These are phyloP conservation scores for Panopea generosa DNA, from an alignment of 2,888 invertebrate species.

Conservation along the genomic window DNA sequence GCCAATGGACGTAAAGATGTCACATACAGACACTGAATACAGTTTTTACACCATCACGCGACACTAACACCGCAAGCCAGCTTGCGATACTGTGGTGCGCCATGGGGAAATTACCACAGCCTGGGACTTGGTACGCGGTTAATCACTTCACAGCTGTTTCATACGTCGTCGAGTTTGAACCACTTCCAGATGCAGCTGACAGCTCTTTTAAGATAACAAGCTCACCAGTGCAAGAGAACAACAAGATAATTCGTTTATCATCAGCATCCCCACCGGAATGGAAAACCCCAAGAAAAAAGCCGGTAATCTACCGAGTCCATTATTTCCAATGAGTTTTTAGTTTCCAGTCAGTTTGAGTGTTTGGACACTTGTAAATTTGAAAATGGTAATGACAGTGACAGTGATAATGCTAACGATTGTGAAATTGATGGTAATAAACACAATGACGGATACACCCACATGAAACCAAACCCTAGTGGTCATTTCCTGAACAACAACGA, in stretches of 20 bases:
- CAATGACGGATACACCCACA: too few species aligned
- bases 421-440: too few species aligned
- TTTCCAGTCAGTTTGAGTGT: too few species aligned
- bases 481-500: background rate
- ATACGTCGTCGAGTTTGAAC: background rate
- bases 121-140: conserved; percentile 7
- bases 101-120: background rate
- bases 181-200: too few species aligned
- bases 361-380: too few species aligned
- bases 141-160: background rate
- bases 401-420: too few species aligned
- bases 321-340: too few species aligned
- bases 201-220: background rate
- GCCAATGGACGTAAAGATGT: conserved; percentile 5
- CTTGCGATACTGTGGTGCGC: conserved; percentile 5
- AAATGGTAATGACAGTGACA: too few species aligned
- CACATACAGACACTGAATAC: conserved; percentile 2
- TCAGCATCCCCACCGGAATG: background rate
- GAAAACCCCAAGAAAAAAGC: background rate
- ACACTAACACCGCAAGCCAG: background rate
- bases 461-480: background rate
- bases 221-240: background rate
- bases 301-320: background rate
- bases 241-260: background rate
- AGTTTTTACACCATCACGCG: background rate